Evolutionary conservation across 2,888 invertebrate genomes (phyloP).

Genomic region (Amblyjoppa proteus): DNA sequence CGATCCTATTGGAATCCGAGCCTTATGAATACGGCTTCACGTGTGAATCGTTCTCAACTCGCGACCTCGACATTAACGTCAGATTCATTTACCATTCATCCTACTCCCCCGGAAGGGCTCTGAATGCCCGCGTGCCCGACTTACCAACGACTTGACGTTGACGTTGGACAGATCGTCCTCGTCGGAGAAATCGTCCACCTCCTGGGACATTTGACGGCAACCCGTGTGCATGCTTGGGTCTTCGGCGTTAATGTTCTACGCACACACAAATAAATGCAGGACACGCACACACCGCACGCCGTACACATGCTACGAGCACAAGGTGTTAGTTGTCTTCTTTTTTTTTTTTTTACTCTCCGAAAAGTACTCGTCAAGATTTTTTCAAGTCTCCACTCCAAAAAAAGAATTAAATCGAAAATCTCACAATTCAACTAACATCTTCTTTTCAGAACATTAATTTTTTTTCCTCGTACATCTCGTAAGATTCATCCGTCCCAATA

Average conservation of each 20-base stretch:
- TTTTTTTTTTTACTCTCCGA: neutral
- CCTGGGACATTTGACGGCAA: constrained; percentile 78
- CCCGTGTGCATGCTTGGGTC: constrained; percentile 81
- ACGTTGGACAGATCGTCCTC: constrained; percentile 88
- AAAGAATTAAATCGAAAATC: no score
- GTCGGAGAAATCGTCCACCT: constrained; percentile 82
- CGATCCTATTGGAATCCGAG: constrained; percentile 28
- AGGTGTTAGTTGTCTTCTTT: constrained; percentile 18
- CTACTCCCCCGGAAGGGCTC: constrained; percentile 31
- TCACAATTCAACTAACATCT: no score
- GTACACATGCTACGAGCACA: constrained; percentile 55
- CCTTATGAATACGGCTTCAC: constrained; percentile 4
- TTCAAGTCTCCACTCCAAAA: no score
- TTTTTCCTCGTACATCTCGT: no score
- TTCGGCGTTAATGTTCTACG: constrained; percentile 81
- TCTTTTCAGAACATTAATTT: no score
- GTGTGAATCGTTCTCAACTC: constrained; percentile 40
- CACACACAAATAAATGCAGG: constrained; percentile 75
- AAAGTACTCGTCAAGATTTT: neutral
- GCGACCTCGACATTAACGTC: constrained; percentile 52
- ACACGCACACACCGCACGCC: constrained; percentile 72
- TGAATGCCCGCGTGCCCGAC: constrained; percentile 76
- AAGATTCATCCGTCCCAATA: no score
- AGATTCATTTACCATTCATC: constrained; percentile 52
- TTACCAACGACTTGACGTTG: constrained; percentile 89